Base-by-base conservation (phyloP, 2,888 invertebrate species). In the Ryuthela nishihirai region DNA sequence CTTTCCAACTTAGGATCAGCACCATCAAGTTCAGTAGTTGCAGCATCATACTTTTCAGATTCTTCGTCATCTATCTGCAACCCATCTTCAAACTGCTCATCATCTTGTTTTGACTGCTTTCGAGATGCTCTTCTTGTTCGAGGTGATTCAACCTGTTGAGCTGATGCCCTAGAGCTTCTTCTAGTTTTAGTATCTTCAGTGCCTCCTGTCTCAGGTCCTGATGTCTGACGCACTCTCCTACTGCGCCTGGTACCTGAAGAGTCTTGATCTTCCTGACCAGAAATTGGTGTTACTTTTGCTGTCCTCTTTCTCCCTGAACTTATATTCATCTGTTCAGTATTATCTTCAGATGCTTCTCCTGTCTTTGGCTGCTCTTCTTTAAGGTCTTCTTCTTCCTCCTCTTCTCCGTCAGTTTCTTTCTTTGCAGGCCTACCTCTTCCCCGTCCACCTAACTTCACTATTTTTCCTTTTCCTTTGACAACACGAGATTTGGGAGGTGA, bases 381-480 rank as follows among this genome's bases (percentile, higher is more conserved):
- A n/a, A n/a, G n/a, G n/a, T n/a, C 40, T 34, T 34, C 41, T 26
- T 54, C 54, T 23, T 49, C 42, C 15, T 53, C 59, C 4, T 59
- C 60, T 15, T 45, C 50, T 6, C 41, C 47, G 2, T 39, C 45
- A 15, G 34, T 36, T 10, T 43, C 34, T 21, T 61, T 29, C 18
- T 49, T 60, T 2, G 20, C 36, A 3, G 45, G 41, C 12, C 44
- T 39, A 18, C 49, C 38, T 35, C 41, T 40, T 12, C 53, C 36
- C 12, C 39, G 15, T 7, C 18, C 18, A 25, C 47, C 32, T 10
- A 43, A 20, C 3, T 35, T 24, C 10, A 20, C 6, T 10, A 38
- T 23, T 40, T 40, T 49, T 7, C 39, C 10, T 32, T 49, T 56
- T 4, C 25, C 25, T 15, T 52, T 52, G 10, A 25, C 23, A 24